These are phyloP conservation scores for Myrmecophaga tridactyla DNA, from an alignment of 2,113 vertebrate genomes.

Conservation along the genomic window DNA sequence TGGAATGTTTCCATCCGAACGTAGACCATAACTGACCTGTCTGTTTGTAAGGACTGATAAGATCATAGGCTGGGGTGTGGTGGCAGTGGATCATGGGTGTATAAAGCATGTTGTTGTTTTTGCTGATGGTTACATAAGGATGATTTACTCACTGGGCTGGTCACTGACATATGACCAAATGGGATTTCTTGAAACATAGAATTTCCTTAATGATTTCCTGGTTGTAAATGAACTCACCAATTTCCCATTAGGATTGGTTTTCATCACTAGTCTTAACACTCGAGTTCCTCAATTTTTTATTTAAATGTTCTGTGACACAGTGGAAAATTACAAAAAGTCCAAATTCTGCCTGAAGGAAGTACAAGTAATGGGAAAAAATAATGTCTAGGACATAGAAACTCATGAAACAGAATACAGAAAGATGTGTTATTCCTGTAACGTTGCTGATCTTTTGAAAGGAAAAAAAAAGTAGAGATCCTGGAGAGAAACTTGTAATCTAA, in stretches of 20 bases:
- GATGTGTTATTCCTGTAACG: slow-evolving; percentile 43
- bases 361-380: slow-evolving; percentile 8
- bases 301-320: slow-evolving; percentile 24
- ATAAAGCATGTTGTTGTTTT: slow-evolving; percentile 12
- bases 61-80: background rate
- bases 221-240: slow-evolving; percentile 59
- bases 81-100: background rate
- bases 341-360: slow-evolving; percentile 56
- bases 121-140: slow-evolving; percentile 14
- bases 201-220: slow-evolving; percentile 68
- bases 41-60: slow-evolving; percentile 29
- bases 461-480: too few relatives aligned
- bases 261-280: slow-evolving; percentile 30
- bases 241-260: slow-evolving; percentile 59
- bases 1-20: slow-evolving; percentile 47
- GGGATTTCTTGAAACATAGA: slow-evolving; percentile 54
- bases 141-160: slow-evolving; percentile 37
- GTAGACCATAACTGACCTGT: slow-evolving; percentile 11
- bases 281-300: slow-evolving; percentile 23
- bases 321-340: slow-evolving; percentile 64
- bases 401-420: slow-evolving; percentile 33
- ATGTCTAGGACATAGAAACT: slow-evolving; percentile 52
- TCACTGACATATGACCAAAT: slow-evolving; percentile 51
- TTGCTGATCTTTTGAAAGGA: slow-evolving; percentile 31
- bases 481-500: too few relatives aligned